Base-by-base conservation (phyloP, 2,113 vertebrate species). In the Peromyscus leucopus region DNA sequence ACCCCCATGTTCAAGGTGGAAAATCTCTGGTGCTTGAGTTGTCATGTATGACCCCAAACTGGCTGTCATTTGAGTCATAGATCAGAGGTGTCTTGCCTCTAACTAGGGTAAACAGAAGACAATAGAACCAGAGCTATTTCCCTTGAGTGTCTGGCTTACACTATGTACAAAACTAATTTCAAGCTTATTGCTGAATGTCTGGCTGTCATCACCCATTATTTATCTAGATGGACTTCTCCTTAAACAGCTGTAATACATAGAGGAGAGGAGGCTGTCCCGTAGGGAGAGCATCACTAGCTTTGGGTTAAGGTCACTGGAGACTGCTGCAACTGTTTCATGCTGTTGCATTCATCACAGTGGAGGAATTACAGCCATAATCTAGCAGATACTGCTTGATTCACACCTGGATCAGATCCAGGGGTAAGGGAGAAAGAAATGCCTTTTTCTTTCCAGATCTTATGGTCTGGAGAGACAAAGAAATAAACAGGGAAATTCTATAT, bases 361-460 rank as follows among this genome's bases (percentile, higher is more conserved):
- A 86, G 61, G 24, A 91, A 93, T 12, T 48, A 36, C 13, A 74
- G 39, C 69, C 2, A 0, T 26, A 69, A 59, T 31, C 90, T 88
- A 80, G 33, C 59, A 89, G 76, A 10, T 24, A 21, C 19, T 15
- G 1, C 42, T 36, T 71, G 85, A 71, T 69, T 89, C 42, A 42
- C 59, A 31, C 22, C 11, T 19, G 11, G 39, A 87, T 59, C 2
- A 78, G 69, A 94, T 28, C 31, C 9, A 59, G 11, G 51, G 36
- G 39, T 63, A 48, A 88, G 75, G 74, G 91, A 63, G 85, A 96
- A 80, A 87, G 80, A 79, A 75, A 33, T 26, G 9, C 46, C 55
- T 5, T 63, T 12, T 61, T 28, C 48, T 22, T 87, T 90, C 63
- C 78, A 51, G 57, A 7, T 22, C 65, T 90, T 72, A 13, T 46